Conservation (phyloP, 2,113 vertebrate genomes). For the Chionis minor region DNA sequence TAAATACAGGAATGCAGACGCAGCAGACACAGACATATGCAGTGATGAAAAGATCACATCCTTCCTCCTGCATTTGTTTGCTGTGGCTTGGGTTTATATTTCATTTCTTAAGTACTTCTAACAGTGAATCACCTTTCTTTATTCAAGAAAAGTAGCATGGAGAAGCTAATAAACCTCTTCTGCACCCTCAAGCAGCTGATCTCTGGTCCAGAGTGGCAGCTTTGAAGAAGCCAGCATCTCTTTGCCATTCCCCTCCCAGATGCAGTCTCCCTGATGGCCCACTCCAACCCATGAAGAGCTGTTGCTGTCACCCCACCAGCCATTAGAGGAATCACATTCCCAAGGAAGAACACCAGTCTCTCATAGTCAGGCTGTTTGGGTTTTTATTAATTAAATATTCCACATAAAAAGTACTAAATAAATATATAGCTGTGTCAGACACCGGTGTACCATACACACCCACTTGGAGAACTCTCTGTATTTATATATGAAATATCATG, state of each 20-base stretch:
- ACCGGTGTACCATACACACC: background rate
- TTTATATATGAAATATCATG: background rate
- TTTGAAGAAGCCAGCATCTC: background rate
- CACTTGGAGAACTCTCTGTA: background rate
- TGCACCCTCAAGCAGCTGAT: background rate
- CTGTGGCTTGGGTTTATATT: background rate
- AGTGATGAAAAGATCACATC: background rate
- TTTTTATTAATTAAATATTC: conserved; percentile 62
- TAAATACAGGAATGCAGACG: background rate
- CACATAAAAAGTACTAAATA: conserved; percentile 52
- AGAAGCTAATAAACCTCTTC: background rate
- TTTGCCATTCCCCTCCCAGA: background rate
- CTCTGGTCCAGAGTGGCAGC: background rate
- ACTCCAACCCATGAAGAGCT: background rate
- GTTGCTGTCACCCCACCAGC: background rate
- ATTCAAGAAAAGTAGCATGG: background rate
- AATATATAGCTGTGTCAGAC: conserved; percentile 28
- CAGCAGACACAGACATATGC: background rate
- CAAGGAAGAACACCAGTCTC: background rate
- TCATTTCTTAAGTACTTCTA: background rate
- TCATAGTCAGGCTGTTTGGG: background rate
- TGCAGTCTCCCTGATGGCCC: background rate
- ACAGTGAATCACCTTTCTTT: background rate
- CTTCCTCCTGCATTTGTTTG: background rate
- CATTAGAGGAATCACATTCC: background rate